A percentile compares a stretch with the other conserved stretches of the same genome.
These are phyloP conservation scores for Leucophenga maculata DNA, from an alignment of 2,888 invertebrate species.

Conservation along the genomic window DNA sequence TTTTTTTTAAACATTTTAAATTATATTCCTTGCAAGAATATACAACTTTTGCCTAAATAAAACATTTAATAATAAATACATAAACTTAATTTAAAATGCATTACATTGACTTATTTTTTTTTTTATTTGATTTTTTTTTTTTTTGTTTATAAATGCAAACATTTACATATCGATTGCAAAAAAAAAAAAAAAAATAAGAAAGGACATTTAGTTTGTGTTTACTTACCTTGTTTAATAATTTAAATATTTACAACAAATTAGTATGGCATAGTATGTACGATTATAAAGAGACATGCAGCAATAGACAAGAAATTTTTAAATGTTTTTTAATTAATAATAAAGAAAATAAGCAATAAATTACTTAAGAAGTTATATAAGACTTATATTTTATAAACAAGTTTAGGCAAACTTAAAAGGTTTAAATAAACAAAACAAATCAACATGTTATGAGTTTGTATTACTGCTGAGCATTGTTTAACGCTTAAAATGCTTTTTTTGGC, in stretches of 20 bases:
- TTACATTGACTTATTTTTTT: neutral
- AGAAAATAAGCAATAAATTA: too few relatives aligned
- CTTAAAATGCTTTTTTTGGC: too few relatives aligned
- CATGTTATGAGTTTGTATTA: too few relatives aligned
- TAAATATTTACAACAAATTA: neutral
- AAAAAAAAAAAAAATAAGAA: too few relatives aligned
- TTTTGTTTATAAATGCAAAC: neutral
- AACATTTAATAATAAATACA: neutral
- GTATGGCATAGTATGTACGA: neutral
- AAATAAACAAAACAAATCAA: too few relatives aligned
- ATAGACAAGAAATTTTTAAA: neutral
- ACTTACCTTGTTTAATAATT: neutral
- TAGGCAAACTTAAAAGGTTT: too few relatives aligned
- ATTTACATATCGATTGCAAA: neutral
- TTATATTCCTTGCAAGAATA: neutral
- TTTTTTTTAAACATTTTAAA: slow-evolving; percentile 14
- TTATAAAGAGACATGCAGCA: neutral
- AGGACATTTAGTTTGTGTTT: neutral
- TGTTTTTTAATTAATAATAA: too few relatives aligned
- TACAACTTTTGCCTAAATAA: neutral
- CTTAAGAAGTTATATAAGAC: too few relatives aligned
- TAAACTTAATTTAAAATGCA: neutral
- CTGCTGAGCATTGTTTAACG: too few relatives aligned
- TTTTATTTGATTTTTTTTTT: neutral
- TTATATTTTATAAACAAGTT: too few relatives aligned